Conservation (phyloP, 2,797 vertebrate species). For the Sebastes kiyomatsui region DNA sequence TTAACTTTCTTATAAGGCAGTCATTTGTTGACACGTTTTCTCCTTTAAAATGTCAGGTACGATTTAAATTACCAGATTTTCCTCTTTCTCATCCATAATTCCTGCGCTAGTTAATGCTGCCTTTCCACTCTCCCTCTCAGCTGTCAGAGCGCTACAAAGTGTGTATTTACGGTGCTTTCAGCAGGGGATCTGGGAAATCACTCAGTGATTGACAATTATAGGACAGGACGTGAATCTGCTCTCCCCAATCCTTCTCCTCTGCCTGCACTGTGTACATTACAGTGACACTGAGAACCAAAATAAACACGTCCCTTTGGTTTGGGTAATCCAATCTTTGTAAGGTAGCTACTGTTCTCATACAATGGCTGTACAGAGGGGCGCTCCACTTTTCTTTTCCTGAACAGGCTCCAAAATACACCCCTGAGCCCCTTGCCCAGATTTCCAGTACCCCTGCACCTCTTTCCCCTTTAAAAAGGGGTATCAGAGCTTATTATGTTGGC, state of each 20-base stretch:
- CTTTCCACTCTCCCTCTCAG: background rate
- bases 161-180: constrained; percentile 21
- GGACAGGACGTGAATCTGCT: constrained; percentile 48
- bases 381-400: constrained; percentile 83
- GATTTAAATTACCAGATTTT: constrained; percentile 31
- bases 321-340: constrained; percentile 74
- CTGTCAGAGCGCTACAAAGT: constrained; percentile 7
- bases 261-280: constrained; percentile 65
- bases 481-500: constrained; percentile 70
- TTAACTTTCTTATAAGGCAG: constrained; percentile 8
- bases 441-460: constrained; percentile 37
- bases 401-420: constrained; percentile 80
- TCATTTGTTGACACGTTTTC: constrained; percentile 50
- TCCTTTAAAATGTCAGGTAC: constrained; percentile 22
- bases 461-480: constrained; percentile 58
- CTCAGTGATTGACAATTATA: constrained; percentile 58
- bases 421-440: constrained; percentile 57
- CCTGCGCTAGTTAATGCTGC: background rate
- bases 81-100: constrained; percentile 25
- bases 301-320: constrained; percentile 68
- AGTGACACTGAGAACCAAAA: constrained; percentile 70
- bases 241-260: constrained; percentile 24
- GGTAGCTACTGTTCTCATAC: constrained; percentile 78
- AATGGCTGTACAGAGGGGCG: constrained; percentile 70
- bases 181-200: constrained; percentile 43